Percentiles rank a stretch among this genome's conserved stretches.
Conservation (phyloP, 37 sponge, comb jelly and placozoan genomes). For the Aplysina aerophoba region DNA sequence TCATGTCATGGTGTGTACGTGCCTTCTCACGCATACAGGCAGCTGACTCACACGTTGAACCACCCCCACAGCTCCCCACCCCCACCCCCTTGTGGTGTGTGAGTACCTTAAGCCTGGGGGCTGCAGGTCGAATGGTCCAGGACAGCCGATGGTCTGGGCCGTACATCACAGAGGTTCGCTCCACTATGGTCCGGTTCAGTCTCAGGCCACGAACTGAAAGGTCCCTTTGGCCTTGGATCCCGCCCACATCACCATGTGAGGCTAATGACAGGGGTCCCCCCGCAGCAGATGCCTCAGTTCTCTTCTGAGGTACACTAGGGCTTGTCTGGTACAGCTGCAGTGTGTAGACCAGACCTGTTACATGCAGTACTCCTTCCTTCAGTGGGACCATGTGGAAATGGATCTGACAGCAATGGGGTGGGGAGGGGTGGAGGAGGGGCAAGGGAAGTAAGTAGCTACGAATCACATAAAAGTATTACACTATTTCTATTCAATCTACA, state of each 20-base stretch:
- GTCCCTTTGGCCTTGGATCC: slow-evolving; percentile 64
- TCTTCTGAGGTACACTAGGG: slow-evolving; percentile 45
- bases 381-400: slow-evolving; percentile 56
- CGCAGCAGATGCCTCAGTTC: not conserved
- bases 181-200: slow-evolving; percentile 60
- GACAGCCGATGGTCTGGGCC: slow-evolving; percentile 70
- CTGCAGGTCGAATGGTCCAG: slow-evolving; percentile 72
- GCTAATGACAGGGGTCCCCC: too few relatives aligned
- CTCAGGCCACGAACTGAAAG: slow-evolving; percentile 53
- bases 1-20: too few relatives aligned
- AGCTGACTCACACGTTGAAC: too few relatives aligned
- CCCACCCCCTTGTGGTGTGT: too few relatives aligned
- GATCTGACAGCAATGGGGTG: slow-evolving; percentile 34
- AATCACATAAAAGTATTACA: too few relatives aligned
- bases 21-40: too few relatives aligned
- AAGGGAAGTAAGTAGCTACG: too few relatives aligned
- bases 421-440: too few relatives aligned
- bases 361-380: slow-evolving; percentile 52
- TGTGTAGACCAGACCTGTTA: slow-evolving; percentile 63
- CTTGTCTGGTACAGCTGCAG: slow-evolving; percentile 50
- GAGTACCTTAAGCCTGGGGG: slow-evolving; percentile 73
- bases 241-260: slow-evolving; percentile 27
- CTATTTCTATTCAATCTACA: too few relatives aligned
- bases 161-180: slow-evolving; percentile 53
- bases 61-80: too few relatives aligned